These are phyloP conservation scores for Nycticebus coucang DNA, from an alignment of 2,113 vertebrate species.

Conservation along the genomic window DNA sequence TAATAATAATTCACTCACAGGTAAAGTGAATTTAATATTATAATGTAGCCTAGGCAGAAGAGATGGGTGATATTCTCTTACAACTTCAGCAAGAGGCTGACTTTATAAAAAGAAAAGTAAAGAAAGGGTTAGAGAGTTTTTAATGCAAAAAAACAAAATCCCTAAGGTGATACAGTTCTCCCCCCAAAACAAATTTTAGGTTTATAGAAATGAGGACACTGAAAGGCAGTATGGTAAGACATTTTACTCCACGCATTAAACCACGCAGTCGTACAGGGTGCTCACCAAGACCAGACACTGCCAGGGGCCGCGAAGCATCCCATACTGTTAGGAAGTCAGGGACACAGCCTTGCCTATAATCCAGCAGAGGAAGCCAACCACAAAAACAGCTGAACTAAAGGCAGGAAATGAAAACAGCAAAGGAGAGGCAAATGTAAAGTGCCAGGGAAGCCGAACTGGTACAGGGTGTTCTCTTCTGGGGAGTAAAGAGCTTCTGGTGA, in stretches of 20 bases:
- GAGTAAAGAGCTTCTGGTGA: background rate
- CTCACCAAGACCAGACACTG: background rate
- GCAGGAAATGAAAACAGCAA: background rate
- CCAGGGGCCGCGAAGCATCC: background rate
- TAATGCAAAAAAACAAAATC: background rate
- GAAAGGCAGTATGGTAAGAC: background rate
- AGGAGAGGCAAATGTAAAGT: background rate
- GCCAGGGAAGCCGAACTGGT: background rate
- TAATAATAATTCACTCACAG: background rate
- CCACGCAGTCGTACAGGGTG: background rate
- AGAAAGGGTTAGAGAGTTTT: background rate
- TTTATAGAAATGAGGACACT: background rate
- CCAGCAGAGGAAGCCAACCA: background rate
- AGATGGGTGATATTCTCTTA: background rate
- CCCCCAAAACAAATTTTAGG: background rate
- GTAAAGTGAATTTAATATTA: background rate
- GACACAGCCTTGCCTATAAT: background rate
- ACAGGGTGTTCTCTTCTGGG: too few species aligned
- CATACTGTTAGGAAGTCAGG: background rate
- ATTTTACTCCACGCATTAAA: background rate
- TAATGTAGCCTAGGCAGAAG: background rate
- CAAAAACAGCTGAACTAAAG: background rate
- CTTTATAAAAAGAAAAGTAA: background rate
- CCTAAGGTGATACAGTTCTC: background rate
- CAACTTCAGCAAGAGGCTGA: background rate